phyloP scores from a whole-genome alignment of 2,888 invertebrate species.

The Ypsolopha scabrella region DNA sequence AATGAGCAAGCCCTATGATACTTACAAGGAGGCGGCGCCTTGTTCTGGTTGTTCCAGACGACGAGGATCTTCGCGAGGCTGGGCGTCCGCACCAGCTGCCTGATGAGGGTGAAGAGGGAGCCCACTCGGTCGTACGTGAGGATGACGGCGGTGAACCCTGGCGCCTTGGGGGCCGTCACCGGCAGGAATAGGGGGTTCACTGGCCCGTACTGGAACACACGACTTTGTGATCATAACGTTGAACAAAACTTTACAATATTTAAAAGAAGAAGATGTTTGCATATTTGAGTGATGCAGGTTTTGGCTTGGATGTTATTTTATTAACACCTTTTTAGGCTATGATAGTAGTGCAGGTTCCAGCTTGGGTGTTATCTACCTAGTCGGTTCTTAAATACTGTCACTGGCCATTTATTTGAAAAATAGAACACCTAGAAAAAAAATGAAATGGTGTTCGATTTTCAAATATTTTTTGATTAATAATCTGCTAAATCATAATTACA shows the following conservation, averaged over 20 bases:
- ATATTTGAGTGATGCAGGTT: neutral
- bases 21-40: slow-evolving; percentile 89
- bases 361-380: too few species aligned
- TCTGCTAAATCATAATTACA: too few species aligned
- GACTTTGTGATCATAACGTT: too few species aligned
- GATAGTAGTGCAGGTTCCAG: too few species aligned
- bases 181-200: slow-evolving; percentile 87
- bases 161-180: slow-evolving; percentile 84
- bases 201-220: slow-evolving; percentile 63
- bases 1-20: slow-evolving; percentile 19
- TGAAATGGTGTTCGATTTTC: too few species aligned
- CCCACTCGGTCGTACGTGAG: slow-evolving; percentile 94
- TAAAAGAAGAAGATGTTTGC: too few species aligned
- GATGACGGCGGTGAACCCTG: slow-evolving; percentile 96
- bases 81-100: slow-evolving; percentile 87
- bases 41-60: slow-evolving; percentile 96
- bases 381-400: too few species aligned
- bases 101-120: slow-evolving; percentile 87
- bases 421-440: too few species aligned
- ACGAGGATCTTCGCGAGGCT: slow-evolving; percentile 93
- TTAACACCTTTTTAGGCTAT: neutral
- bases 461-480: too few species aligned
- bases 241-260: too few species aligned
- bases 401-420: too few species aligned
- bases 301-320: neutral